Percentiles rank a stretch among this genome's conserved stretches.
phyloP scores from a whole-genome alignment of 1,140 invertebrate species.

The Danaus plexippus region DNA sequence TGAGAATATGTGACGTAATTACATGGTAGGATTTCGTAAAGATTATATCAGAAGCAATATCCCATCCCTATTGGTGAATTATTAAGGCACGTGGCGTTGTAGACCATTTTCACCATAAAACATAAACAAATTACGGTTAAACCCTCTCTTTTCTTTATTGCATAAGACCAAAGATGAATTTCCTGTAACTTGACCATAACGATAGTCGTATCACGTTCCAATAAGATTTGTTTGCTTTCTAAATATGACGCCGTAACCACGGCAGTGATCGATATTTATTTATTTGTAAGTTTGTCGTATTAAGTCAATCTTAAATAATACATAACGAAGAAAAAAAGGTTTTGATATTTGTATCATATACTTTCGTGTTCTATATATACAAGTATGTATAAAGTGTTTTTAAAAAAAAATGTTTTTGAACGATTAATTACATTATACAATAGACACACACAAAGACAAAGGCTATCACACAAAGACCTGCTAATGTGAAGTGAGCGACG shows the following conservation, averaged over 20 bases:
- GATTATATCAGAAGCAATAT: no score
- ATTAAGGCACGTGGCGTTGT: constrained; percentile 19
- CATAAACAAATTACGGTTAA: constrained; percentile 7
- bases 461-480: not conserved
- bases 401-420: no score
- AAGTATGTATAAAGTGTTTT: no score
- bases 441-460: no score
- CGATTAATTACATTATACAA: no score
- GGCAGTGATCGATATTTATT: no score
- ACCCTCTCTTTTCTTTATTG: constrained; percentile 15
- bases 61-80: constrained; percentile 11
- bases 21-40: no score
- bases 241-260: constrained; percentile 27
- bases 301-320: not conserved
- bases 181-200: constrained; percentile 10
- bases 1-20: no score
- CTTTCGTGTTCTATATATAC: no score
- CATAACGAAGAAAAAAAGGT: no score
- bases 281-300: constrained; percentile 1
- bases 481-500: constrained; percentile 50
- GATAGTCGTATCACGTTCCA: constrained; percentile 41
- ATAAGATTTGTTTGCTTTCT: constrained; percentile 48
- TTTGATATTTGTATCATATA: no score
- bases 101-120: constrained; percentile 19
- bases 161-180: constrained; percentile 14